A percentile compares a stretch with the other conserved stretches of the same genome.
phyloP scores from a whole-genome alignment of 2,888 invertebrate species.

The Drosophila prolongata region DNA sequence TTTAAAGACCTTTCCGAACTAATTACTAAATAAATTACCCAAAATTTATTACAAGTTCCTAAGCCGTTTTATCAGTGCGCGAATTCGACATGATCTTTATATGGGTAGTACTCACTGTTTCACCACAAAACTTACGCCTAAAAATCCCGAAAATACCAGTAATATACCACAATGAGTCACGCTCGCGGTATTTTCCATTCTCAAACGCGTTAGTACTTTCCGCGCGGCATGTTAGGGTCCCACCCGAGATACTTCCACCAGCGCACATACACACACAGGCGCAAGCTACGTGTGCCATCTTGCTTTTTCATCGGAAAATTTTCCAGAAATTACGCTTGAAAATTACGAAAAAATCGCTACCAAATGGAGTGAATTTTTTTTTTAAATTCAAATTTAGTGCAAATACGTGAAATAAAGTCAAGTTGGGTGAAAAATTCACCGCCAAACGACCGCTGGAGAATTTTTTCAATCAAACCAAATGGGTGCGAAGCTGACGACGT shows the following conservation, averaged over 20 bases:
- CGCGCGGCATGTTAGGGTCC: not conserved
- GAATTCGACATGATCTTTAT: not conserved
- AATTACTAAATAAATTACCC: too few relatives aligned
- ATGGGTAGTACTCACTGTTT: constrained; percentile 10
- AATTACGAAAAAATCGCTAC: constrained; percentile 59
- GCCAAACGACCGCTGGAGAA: constrained; percentile 41
- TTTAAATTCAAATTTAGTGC: constrained; percentile 27
- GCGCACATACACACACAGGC: constrained; percentile 19
- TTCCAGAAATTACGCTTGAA: constrained; percentile 65
- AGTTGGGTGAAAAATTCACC: constrained; percentile 38
- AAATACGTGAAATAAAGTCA: constrained; percentile 31
- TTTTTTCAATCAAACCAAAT: constrained; percentile 66
- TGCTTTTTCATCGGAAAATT: constrained; percentile 66
- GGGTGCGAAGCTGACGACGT: constrained; percentile 67
- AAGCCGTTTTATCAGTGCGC: too few relatives aligned
- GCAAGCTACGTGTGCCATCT: constrained; percentile 48
- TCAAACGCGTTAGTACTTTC: constrained; percentile 17
- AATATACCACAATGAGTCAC: constrained; percentile 16
- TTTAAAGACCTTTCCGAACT: too few relatives aligned
- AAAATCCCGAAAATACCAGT: not conserved
- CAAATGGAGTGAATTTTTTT: constrained; percentile 45
- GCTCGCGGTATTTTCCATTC: constrained; percentile 1
- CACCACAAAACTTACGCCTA: not conserved
- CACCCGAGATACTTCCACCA: constrained; percentile 3
- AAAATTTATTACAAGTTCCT: too few relatives aligned